phyloP scores from a whole-genome alignment of 2,797 vertebrate genomes.

The Sarcophilus harrisii region DNA sequence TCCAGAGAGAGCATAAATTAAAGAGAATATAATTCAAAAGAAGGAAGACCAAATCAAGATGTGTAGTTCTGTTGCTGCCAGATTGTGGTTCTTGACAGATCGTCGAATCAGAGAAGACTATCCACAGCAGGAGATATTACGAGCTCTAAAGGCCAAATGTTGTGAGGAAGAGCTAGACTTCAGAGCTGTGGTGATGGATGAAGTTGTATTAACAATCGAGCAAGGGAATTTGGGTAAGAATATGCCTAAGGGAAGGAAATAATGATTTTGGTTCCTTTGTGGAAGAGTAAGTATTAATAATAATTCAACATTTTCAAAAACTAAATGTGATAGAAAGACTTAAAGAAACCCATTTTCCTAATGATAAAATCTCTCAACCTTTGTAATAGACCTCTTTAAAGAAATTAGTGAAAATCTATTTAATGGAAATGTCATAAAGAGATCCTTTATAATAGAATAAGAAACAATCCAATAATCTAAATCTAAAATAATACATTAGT shows the following conservation, averaged over 20 bases:
- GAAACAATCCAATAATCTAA: conserved; percentile 30
- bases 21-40: conserved; percentile 71
- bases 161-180: conserved; percentile 89
- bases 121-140: conserved; percentile 88
- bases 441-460: neutral
- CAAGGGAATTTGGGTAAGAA: conserved; percentile 89
- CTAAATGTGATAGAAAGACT: conserved; percentile 19
- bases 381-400: neutral
- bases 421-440: neutral
- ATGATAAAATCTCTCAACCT: neutral
- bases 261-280: conserved; percentile 26
- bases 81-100: conserved; percentile 90
- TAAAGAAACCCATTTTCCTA: neutral
- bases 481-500: conserved; percentile 19
- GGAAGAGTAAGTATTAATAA: neutral
- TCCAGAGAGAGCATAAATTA: conserved; percentile 73
- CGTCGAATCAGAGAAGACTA: conserved; percentile 90
- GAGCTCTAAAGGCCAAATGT: conserved; percentile 88
- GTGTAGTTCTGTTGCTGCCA: conserved; percentile 88
- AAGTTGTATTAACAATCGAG: conserved; percentile 88
- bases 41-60: conserved; percentile 84
- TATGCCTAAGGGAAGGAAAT: conserved; percentile 4
- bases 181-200: conserved; percentile 87
- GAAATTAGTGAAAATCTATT: neutral
- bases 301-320: conserved; percentile 37